Evolutionary conservation across 2,888 invertebrate species (phyloP).

Genomic region (Acronicta aceris): DNA sequence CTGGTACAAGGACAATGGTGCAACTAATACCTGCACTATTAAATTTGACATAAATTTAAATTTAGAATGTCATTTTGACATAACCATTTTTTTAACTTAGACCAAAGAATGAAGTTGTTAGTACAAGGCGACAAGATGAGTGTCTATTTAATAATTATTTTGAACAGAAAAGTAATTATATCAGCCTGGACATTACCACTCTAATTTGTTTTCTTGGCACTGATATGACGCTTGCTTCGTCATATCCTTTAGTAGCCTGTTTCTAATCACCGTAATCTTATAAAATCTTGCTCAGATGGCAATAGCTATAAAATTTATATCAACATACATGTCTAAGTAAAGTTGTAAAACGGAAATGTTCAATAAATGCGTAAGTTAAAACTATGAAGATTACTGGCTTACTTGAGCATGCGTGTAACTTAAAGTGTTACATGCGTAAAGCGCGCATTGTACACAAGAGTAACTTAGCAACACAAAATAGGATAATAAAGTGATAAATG

Average conservation of each 20-base stretch:
- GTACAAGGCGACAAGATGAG: neutral
- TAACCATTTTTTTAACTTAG: neutral
- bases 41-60: neutral
- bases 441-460: too few species aligned
- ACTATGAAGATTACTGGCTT: conserved; percentile 7
- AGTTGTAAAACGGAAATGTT: conserved; percentile 27
- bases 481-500: neutral
- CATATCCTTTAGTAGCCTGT: conserved; percentile 11
- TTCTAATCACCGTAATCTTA: conserved; percentile 14
- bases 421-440: neutral
- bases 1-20: too few species aligned
- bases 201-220: conserved; percentile 9
- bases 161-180: too few species aligned
- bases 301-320: conserved; percentile 24
- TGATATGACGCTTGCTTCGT: conserved; percentile 5
- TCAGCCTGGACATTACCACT: neutral
- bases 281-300: conserved; percentile 20
- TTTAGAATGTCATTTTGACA: neutral
- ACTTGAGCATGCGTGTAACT: neutral
- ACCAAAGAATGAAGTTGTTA: neutral
- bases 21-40: too few species aligned
- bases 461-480: neutral
- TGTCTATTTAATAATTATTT: too few species aligned
- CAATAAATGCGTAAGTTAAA: conserved; percentile 11
- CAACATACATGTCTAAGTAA: conserved; percentile 19